A percentile compares a stretch with the other conserved stretches of the same genome.
Conservation (phyloP, 2,797 vertebrate genomes). For the Brotula barbata region DNA sequence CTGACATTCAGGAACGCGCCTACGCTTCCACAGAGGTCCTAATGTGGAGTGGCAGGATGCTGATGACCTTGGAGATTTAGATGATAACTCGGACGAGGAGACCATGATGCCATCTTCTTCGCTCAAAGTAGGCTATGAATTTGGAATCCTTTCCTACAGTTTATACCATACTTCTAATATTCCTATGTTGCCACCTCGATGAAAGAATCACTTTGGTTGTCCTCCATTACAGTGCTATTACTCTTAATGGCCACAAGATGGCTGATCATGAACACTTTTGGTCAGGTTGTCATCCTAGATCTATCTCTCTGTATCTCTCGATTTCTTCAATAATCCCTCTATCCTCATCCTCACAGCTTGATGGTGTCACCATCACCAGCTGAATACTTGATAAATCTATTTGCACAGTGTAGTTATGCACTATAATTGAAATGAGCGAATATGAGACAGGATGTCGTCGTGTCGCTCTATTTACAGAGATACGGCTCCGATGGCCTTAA, state of each 20-base stretch:
- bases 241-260: constrained; percentile 35
- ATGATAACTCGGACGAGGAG: constrained; percentile 86
- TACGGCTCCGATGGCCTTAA: constrained; percentile 93
- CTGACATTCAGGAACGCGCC: constrained; percentile 85
- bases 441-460: no score
- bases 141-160: background rate
- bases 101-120: constrained; percentile 71
- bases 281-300: no score
- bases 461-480: constrained; percentile 79
- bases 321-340: no score
- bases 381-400: no score
- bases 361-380: no score
- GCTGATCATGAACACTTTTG: constrained; percentile 12
- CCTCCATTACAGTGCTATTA: background rate
- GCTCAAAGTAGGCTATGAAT: constrained; percentile 70
- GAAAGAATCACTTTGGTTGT: no score
- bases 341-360: no score
- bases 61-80: constrained; percentile 88
- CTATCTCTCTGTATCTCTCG: no score
- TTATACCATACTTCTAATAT: background rate
- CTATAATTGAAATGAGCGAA: no score
- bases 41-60: constrained; percentile 94
- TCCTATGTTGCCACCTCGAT: background rate
- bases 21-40: constrained; percentile 93
- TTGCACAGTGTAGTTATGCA: no score